A percentile compares a stretch with the other conserved stretches of the same genome.
Evolutionary conservation across 2,888 invertebrate species (phyloP).

Genomic region (Dicycla oo): DNA sequence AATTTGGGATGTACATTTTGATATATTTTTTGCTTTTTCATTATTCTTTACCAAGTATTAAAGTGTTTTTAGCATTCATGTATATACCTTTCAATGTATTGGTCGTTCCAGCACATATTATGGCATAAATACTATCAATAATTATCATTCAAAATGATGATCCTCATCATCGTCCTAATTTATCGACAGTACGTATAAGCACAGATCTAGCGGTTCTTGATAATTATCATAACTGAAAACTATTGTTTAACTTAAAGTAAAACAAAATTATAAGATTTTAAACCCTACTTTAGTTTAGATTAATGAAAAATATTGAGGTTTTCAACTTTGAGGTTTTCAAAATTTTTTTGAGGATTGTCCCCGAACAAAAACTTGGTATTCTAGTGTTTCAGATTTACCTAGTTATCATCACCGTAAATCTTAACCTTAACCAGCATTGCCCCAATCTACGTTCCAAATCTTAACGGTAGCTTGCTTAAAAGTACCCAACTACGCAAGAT

Average conservation of each 20-base stretch:
- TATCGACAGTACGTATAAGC: not conserved
- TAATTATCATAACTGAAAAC: constrained; percentile 25
- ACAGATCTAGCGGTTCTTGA: constrained; percentile 7
- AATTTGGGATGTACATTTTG: not conserved
- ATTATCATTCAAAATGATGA: not conserved
- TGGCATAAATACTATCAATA: not conserved
- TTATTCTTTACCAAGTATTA: too few relatives aligned
- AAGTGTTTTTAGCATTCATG: not conserved
- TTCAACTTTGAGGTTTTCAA: not conserved
- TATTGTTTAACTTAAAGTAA: constrained; percentile 2
- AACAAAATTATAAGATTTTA: not conserved
- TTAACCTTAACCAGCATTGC: too few relatives aligned
- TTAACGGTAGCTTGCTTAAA: constrained; percentile 1
- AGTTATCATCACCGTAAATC: not conserved
- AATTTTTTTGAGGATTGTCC: constrained; percentile 12
- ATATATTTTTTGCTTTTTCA: not conserved
- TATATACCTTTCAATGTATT: not conserved
- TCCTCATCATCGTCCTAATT: constrained; percentile 5
- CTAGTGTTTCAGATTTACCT: not conserved
- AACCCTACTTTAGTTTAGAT: not conserved
- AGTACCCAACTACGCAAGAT: not conserved
- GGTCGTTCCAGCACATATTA: not conserved
- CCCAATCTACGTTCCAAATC: not conserved
- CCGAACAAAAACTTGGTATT: not conserved
- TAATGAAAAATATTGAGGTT: not conserved